Evolutionary conservation across 2,797 vertebrate genomes (phyloP).

Genomic region (Capromys pilorides): DNA sequence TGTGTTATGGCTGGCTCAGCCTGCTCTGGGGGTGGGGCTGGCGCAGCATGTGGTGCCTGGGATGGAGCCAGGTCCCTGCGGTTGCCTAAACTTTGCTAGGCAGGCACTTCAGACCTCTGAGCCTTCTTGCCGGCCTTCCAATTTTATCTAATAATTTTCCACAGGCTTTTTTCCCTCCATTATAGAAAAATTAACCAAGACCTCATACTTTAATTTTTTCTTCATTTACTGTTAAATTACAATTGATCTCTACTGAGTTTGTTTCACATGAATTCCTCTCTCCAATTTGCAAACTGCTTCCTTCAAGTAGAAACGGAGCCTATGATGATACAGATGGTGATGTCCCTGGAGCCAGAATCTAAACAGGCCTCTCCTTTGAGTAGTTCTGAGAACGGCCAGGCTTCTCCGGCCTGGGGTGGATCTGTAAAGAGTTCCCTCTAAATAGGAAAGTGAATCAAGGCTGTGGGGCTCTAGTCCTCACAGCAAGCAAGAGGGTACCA

Average conservation of each 20-base stretch:
- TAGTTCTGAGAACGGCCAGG: conserved; percentile 5
- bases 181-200: neutral
- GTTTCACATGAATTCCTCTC: conserved; percentile 35
- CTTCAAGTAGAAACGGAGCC: neutral
- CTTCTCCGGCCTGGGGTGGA: neutral
- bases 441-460: neutral
- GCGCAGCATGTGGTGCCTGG: no score
- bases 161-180: neutral
- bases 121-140: no score
- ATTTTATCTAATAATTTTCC: conserved; percentile 16
- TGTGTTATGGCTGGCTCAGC: no score
- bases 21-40: no score
- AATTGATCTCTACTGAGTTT: neutral
- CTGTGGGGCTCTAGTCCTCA: neutral
- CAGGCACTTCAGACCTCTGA: no score
- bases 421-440: neutral
- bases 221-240: neutral
- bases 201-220: neutral
- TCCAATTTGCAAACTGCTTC: neutral
- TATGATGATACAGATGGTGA: neutral
- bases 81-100: no score
- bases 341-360: neutral
- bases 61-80: no score
- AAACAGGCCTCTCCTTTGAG: neutral
- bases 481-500: neutral